Evolutionary conservation across 2,797 vertebrate genomes (phyloP), one percentile per base, ranked within the genome.

Genomic region (Pipistrellus kuhlii): DNA sequence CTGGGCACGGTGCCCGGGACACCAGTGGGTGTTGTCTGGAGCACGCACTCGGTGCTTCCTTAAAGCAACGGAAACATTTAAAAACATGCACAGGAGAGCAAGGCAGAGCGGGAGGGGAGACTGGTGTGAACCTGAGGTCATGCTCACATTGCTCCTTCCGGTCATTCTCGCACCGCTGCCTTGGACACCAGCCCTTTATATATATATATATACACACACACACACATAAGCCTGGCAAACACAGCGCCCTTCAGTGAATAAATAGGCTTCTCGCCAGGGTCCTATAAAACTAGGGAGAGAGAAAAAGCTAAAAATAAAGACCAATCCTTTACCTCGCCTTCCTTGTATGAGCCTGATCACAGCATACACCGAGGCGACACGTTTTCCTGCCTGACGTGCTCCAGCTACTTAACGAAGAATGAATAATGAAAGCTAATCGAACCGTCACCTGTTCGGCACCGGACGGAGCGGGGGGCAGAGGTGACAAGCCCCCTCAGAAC

Each of bases 61-160:
- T 44, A 32, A 93, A 72, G 11, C 6, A 35, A 35, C 7, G 17
- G 44, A 27, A 38, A 7, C 0, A 6, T 17, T 64, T 51, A 84
- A 71, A 12, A 8, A 8, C 13, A 48, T 0, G 9, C 78, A 6
- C 62, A 0, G 0, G 72, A 76, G 30, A 8, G 12, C 1, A 6
- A 48, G 81, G 48, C 76, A 3, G 46, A 57, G 27, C 17, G 8
- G 73, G 17, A 77, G 55, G 15, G 21, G 15, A 3, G 14, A 46
- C 15, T 1, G 21, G 35, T 4, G 38, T 12, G 9, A 21, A 59
- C 55, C 35, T 0, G 8, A 48, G 11, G n/a, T 12, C 1, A 27
- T 21, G 30, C 18, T 59, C 5, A 13, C 18, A 5, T 2, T 2
- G 51, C 10, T 6, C 8, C 41, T 75, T 41, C 12, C 4, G 5